Evolutionary conservation across 2,797 vertebrate genomes (phyloP).

Genomic region (Podarcis siculus): DNA sequence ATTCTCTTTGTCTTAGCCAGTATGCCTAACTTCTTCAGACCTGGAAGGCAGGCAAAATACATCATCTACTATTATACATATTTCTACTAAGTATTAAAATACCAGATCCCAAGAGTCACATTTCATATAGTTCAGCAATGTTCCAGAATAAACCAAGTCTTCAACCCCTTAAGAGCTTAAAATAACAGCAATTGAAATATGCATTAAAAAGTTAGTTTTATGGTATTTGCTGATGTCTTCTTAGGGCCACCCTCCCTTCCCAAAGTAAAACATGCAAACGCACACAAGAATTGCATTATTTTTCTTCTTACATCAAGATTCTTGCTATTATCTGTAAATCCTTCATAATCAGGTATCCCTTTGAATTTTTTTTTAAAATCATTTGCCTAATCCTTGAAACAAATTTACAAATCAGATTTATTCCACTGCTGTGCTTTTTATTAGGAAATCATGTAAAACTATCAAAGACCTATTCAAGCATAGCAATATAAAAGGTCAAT

Average conservation of each 20-base stretch:
- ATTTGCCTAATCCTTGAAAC: conserved; percentile 32
- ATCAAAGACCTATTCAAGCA: conserved; percentile 20
- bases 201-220: conserved; percentile 76
- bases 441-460: conserved; percentile 11
- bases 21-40: conserved; percentile 80
- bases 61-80: conserved; percentile 82
- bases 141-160: conserved; percentile 82
- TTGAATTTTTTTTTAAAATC: conserved; percentile 29
- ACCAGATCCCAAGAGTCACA: conserved; percentile 78
- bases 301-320: conserved; percentile 39
- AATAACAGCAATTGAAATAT: conserved; percentile 78
- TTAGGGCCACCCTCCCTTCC: conserved; percentile 66
- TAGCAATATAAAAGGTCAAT: conserved; percentile 33
- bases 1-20: conserved; percentile 63
- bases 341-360: neutral
- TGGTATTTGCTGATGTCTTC: conserved; percentile 73
- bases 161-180: conserved; percentile 77
- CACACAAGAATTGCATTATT: conserved; percentile 37
- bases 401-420: neutral
- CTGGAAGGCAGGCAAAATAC: conserved; percentile 81
- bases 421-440: conserved; percentile 35
- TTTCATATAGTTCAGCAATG: conserved; percentile 77
- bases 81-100: conserved; percentile 83
- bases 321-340: conserved; percentile 40
- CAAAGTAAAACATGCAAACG: conserved; percentile 48